Evolutionary conservation across 2,113 vertebrate species (phyloP), one percentile per base, ranked within the genome.

Genomic region (Syngnathoides biaculeatus): DNA sequence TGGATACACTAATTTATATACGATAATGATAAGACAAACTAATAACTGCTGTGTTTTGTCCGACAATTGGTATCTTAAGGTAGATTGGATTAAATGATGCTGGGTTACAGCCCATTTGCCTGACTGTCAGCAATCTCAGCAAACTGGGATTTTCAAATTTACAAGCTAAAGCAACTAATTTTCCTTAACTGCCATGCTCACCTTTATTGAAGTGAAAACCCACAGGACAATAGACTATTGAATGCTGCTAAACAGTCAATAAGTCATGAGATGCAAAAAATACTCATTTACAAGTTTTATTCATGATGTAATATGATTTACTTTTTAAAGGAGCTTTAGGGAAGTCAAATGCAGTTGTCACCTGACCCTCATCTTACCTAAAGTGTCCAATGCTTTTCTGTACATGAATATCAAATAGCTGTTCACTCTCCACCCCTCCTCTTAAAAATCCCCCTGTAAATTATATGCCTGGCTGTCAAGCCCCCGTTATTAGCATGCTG

Each of bases 401-500:
- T 20, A 67, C 63, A 60, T 73, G 70, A 73, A 30, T 52, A 48
- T 52, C 48, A 76, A 67, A 71, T 73, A 75, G 40, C n/a, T 27
- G 15, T 43, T 68, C 39, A 59, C 47, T 42, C 40, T 0, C n/a
- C 48, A 27, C 27, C 55, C 5, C 13, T 63, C 53, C 55, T 42
- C n/a, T 47, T 59, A 48, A 50, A 59, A 71, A 78, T 68, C 55
- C 60, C 72, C 60, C 66, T 69, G 64, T 69, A 65, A 84, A 78
- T 81, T 27, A 81, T 43, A 71, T 67, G 65, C 69, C 45, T 30
- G 39, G 45, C 56, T 85, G 79, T 82, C 47, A 77, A 64, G 67
- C 47, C 71, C 26, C 68, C 72, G 71, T 83, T 80, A 85, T 83
- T 82, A 88, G 75, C 79, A 79, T 65, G 82, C 84, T 79, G 79